phyloP scores from a whole-genome alignment of 2,113 vertebrate genomes.

The Sander vitreus region DNA sequence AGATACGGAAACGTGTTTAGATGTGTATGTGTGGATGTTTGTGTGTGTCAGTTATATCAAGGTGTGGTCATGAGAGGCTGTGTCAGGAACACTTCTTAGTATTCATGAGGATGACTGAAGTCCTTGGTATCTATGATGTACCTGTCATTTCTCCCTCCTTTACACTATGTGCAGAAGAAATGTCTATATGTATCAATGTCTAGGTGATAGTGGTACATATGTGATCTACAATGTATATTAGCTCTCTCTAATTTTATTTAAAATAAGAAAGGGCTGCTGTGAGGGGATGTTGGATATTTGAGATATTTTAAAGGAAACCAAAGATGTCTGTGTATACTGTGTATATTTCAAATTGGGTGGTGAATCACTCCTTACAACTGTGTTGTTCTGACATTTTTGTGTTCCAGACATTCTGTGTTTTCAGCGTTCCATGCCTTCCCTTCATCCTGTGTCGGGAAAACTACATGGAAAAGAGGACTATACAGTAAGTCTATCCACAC shows the following conservation, averaged over 20 bases:
- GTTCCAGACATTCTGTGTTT: slow-evolving; percentile 42
- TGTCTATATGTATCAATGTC: not conserved
- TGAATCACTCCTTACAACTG: not conserved
- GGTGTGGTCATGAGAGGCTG: not conserved
- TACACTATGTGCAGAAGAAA: not conserved
- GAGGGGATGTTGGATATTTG: not conserved
- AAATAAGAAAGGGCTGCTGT: not conserved
- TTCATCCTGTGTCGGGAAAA: slow-evolving; percentile 29
- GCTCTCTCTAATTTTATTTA: not conserved
- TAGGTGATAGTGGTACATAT: not conserved
- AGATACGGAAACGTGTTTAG: not conserved
- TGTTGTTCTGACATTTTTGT: not conserved
- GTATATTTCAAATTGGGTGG: not conserved
- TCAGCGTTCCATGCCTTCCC: not conserved
- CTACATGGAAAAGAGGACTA: slow-evolving; percentile 1
- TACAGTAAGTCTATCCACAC: not conserved
- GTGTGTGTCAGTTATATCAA: not conserved
- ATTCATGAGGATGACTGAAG: slow-evolving; percentile 11
- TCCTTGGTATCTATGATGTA: not conserved
- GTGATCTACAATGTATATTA: not conserved
- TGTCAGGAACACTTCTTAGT: not conserved
- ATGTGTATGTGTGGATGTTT: not conserved
- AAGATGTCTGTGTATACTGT: no score
- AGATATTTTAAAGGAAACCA: not conserved
- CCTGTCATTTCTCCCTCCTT: not conserved